phyloP scores from a whole-genome alignment of 2,888 invertebrate species.

The Cybosia mesomella region DNA sequence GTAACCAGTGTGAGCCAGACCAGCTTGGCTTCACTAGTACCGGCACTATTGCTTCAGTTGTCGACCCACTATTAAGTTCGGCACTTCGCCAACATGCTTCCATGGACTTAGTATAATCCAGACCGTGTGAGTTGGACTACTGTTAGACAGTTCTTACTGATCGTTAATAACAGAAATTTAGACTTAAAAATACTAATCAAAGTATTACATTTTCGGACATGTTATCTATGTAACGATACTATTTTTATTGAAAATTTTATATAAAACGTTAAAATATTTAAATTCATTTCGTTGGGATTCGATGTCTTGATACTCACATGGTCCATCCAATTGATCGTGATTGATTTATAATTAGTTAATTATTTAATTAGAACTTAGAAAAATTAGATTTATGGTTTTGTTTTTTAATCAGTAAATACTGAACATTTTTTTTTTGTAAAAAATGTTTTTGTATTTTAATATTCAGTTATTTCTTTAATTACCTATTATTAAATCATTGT shows the following conservation, averaged over 20 bases:
- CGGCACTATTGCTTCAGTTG: slow-evolving; percentile 44
- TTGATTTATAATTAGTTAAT: slow-evolving; percentile 4
- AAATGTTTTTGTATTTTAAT: neutral
- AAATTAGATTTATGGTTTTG: neutral
- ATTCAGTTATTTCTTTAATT: neutral
- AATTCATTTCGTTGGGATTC: neutral
- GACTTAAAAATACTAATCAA: slow-evolving; percentile 38
- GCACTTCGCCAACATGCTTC: slow-evolving; percentile 72
- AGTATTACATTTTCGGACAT: slow-evolving; percentile 21
- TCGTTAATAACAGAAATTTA: slow-evolving; percentile 2
- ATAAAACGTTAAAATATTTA: neutral
- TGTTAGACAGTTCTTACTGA: neutral
- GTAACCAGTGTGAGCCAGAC: neutral
- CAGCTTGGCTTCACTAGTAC: neutral
- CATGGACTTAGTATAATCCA: slow-evolving; percentile 17
- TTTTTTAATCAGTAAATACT: neutral
- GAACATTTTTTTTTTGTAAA: neutral
- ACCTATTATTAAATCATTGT: neutral
- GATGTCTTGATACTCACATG: slow-evolving; percentile 19
- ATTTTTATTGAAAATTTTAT: slow-evolving; percentile 14
- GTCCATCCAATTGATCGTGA: slow-evolving; percentile 14
- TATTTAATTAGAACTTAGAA: slow-evolving; percentile 4
- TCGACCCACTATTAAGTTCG: slow-evolving; percentile 83
- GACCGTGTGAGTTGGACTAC: slow-evolving; percentile 36
- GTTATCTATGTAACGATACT: slow-evolving; percentile 11